phyloP scores from a whole-genome alignment of 30 jellyfish, hydroid and myxozoan genomes.

The Aurelia aurita complex sp. Pacific region DNA sequence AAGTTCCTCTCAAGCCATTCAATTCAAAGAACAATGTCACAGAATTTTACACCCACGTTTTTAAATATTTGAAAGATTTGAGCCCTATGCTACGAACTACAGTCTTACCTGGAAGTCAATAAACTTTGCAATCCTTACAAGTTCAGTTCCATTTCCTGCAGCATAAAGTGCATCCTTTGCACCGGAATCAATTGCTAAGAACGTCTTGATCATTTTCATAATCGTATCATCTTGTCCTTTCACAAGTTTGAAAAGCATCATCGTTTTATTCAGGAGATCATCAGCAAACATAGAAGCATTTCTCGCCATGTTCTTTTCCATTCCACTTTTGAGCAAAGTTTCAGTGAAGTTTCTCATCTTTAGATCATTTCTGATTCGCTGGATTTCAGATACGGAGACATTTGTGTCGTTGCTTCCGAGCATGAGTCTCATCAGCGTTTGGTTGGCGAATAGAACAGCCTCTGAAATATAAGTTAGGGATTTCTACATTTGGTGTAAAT shows the following conservation, averaged over 20 bases:
- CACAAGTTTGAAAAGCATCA: constrained; percentile 44
- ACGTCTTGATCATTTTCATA: constrained; percentile 20
- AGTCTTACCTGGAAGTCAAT: constrained; percentile 65
- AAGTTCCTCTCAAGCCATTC: too few relatives aligned
- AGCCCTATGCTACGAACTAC: background rate
- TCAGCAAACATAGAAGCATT: constrained; percentile 67
- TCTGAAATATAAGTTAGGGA: constrained; percentile 19
- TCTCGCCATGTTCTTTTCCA: constrained; percentile 60
- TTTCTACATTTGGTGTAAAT: too few relatives aligned
- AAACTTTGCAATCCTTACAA: constrained; percentile 42
- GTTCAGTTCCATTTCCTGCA: constrained; percentile 70
- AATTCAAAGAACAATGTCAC: too few relatives aligned
- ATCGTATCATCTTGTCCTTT: constrained; percentile 33
- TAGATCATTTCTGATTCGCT: constrained; percentile 62
- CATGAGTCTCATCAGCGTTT: constrained; percentile 66
- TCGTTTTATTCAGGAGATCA: constrained; percentile 54
- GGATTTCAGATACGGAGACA: constrained; percentile 69
- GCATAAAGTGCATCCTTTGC: constrained; percentile 53
- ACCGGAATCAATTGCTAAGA: constrained; percentile 44
- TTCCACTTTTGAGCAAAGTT: constrained; percentile 18
- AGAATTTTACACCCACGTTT: too few relatives aligned
- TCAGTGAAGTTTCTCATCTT: constrained; percentile 73
- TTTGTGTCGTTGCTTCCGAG: constrained; percentile 68
- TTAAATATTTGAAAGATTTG: background rate
- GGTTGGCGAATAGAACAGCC: constrained; percentile 71